A percentile compares a stretch with the other conserved stretches of the same genome.
These are phyloP conservation scores for Alca torda DNA, from an alignment of 2,797 vertebrate genomes.

Conservation along the genomic window DNA sequence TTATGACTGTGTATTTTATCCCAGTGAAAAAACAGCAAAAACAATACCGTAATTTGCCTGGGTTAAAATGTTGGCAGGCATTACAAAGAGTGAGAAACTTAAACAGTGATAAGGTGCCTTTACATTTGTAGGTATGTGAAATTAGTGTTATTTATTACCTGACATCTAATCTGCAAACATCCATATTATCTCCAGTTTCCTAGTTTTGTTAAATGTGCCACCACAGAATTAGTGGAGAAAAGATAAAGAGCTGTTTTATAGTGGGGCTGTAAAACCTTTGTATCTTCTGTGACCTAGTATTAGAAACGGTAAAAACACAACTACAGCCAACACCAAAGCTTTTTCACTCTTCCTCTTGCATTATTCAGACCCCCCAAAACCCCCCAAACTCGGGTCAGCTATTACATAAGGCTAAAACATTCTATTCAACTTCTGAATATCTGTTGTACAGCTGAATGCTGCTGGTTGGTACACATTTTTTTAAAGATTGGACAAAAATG, in stretches of 20 bases:
- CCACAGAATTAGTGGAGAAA: conserved; percentile 64
- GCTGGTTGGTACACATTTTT: not conserved
- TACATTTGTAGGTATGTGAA: conserved; percentile 78
- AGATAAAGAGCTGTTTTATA: conserved; percentile 79
- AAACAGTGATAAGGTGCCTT: conserved; percentile 77
- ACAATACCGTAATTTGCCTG: conserved; percentile 68
- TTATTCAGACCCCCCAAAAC: not conserved
- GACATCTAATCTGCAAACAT: conserved; percentile 79
- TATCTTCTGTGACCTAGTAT: conserved; percentile 66
- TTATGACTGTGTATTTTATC: conserved; percentile 73
- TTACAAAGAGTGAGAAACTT: conserved; percentile 75
- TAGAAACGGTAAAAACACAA: conserved; percentile 52
- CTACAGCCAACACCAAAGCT: not conserved
- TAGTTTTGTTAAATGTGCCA: conserved; percentile 78
- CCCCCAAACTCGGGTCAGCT: not conserved
- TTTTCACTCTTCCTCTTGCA: not conserved
- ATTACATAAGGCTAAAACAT: not conserved
- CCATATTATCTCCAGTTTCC: conserved; percentile 78
- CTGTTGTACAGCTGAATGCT: not conserved
- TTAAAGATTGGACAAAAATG: not conserved
- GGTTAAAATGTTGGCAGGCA: conserved; percentile 78
- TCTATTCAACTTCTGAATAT: not conserved
- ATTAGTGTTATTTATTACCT: conserved; percentile 83
- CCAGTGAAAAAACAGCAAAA: conserved; percentile 61
- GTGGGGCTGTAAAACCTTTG: conserved; percentile 74